Percentiles rank a stretch among this genome's conserved stretches.
These are phyloP conservation scores for Idaea aversata DNA, from an alignment of 2,888 invertebrate species.

Conservation along the genomic window DNA sequence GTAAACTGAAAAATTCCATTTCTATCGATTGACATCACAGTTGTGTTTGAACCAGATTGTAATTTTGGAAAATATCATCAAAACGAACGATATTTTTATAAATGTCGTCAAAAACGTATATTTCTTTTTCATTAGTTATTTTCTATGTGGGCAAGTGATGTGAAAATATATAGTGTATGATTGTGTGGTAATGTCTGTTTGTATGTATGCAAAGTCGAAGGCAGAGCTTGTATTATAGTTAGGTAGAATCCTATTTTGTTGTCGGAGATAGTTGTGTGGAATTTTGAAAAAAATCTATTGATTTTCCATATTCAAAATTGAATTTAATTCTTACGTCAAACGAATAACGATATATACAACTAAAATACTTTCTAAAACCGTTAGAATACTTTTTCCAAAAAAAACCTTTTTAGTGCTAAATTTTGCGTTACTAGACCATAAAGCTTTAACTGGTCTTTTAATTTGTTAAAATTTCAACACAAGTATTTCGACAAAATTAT, in stretches of 20 bases:
- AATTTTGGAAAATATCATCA: background rate
- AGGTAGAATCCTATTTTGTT: conserved; percentile 37
- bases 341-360: background rate
- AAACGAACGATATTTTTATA: background rate
- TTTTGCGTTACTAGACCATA: no score
- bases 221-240: conserved; percentile 45
- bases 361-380: no score
- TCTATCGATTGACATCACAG: background rate
- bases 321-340: background rate
- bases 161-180: conserved; percentile 11
- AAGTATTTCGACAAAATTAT: conserved; percentile 33
- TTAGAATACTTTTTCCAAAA: no score
- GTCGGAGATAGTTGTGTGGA: conserved; percentile 32
- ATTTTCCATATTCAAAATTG: background rate
- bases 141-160: background rate
- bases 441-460: background rate
- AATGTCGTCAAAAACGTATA: background rate
- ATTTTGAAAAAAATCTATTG: conserved; percentile 3
- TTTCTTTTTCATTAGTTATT: background rate
- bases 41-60: background rate
- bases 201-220: conserved; percentile 30
- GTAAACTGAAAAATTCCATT: background rate
- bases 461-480: conserved; percentile 13
- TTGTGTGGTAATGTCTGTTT: conserved; percentile 28
- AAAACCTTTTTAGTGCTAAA: no score